Conservation (phyloP, 2,888 invertebrate genomes). For the Macaria liturata region DNA sequence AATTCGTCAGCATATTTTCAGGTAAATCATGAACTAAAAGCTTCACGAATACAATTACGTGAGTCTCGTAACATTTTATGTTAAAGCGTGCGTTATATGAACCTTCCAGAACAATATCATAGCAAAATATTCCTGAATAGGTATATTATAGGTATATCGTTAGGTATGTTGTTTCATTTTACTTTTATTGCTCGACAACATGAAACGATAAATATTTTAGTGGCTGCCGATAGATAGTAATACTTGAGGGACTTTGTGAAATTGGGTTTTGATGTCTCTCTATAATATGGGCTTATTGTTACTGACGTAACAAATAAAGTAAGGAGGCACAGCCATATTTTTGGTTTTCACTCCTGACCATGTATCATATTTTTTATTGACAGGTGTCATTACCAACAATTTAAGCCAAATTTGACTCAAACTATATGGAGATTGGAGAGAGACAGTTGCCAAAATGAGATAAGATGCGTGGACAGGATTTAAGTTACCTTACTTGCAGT, state of each 20-base stretch:
- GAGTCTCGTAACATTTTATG: constrained; percentile 19
- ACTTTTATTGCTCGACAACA: constrained; percentile 17
- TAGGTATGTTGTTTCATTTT: constrained; percentile 15
- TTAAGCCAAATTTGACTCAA: too few relatives aligned
- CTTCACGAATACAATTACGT: constrained; percentile 16
- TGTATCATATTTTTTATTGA: too few relatives aligned
- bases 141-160: constrained; percentile 2
- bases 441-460: too few relatives aligned
- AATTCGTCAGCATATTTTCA: constrained; percentile 4
- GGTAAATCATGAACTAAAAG: constrained; percentile 12
- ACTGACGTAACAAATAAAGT: too few relatives aligned
- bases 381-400: too few relatives aligned
- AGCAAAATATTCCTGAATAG: constrained; percentile 16
- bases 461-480: too few relatives aligned
- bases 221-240: constrained; percentile 14
- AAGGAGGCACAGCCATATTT: too few relatives aligned
- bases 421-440: too few relatives aligned
- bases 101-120: constrained; percentile 22
- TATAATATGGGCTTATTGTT: too few relatives aligned
- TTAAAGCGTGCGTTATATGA: constrained; percentile 16
- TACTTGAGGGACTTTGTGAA: constrained; percentile 3
- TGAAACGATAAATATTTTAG: constrained; percentile 22
- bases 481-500: too few relatives aligned
- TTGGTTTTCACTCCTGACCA: too few relatives aligned
- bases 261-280: too few relatives aligned